Conservation (phyloP, 2,888 invertebrate genomes). For the Capitulum mitella region DNA sequence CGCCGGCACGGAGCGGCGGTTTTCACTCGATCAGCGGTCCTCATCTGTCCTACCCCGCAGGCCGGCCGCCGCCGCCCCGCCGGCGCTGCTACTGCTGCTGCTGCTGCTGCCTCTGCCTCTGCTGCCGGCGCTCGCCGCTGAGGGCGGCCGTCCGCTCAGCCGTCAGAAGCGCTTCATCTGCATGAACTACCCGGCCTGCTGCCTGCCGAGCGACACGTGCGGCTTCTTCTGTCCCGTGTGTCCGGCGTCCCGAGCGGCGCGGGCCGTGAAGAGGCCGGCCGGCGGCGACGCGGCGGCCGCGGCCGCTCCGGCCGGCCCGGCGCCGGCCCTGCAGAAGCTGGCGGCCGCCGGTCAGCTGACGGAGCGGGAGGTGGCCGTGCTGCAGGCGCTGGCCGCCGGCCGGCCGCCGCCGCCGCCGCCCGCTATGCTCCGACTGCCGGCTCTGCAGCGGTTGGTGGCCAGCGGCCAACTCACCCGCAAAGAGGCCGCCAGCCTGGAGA, state of each 20-base stretch:
- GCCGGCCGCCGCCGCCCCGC: not conserved
- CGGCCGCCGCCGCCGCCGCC: not conserved
- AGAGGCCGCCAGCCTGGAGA: not conserved
- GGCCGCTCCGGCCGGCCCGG: no score
- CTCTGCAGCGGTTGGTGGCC: not conserved
- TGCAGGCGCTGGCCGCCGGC: not conserved
- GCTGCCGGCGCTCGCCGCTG: not conserved
- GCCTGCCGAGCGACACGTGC: not conserved
- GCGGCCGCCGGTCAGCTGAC: not conserved
- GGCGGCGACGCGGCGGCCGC: not conserved
- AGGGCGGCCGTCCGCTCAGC: not conserved
- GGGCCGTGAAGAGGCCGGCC: not conserved
- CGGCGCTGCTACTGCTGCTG: not conserved
- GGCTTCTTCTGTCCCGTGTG: constrained; percentile 13
- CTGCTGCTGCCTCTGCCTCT: not conserved
- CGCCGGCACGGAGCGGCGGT: no score
- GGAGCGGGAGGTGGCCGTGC: not conserved
- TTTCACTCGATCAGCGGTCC: no score
- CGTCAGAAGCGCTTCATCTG: not conserved
- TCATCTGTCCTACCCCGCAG: no score
- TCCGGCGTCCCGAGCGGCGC: not conserved
- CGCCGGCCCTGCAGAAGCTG: not conserved
- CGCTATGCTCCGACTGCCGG: not conserved
- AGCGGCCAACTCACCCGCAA: not conserved
- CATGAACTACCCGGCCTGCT: constrained; percentile 20